A percentile compares a stretch with the other conserved stretches of the same genome.
phyloP scores from a whole-genome alignment of 2,797 vertebrate species.

The Gymnothorax reevesii region DNA sequence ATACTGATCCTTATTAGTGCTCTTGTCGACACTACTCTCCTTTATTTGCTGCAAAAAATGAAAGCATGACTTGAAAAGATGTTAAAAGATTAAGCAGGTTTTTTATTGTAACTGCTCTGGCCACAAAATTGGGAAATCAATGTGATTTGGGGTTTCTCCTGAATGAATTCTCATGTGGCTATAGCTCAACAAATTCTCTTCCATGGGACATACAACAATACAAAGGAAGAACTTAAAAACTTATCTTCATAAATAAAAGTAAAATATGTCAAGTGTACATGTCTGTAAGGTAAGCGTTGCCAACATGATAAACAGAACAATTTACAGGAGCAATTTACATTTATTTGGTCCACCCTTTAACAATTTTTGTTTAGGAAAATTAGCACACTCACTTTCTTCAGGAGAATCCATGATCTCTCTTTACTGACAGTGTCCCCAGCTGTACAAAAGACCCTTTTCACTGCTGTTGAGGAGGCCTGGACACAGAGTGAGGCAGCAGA shows the following conservation, averaged over 20 bases:
- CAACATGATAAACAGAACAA: no score
- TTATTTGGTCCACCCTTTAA: background rate
- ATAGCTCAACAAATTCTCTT: background rate
- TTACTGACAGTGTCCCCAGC: conserved; percentile 20
- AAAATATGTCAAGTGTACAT: no score
- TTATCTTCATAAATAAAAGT: background rate
- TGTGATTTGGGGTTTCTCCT: no score
- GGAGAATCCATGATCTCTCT: background rate
- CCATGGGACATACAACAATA: background rate
- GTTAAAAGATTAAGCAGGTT: background rate
- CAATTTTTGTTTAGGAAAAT: background rate
- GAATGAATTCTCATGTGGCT: no score
- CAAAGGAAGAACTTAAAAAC: background rate
- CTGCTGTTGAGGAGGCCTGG: conserved; percentile 36
- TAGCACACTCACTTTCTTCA: background rate
- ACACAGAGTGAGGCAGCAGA: conserved; percentile 26
- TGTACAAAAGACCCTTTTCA: conserved; percentile 31
- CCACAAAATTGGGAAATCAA: no score
- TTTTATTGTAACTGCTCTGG: background rate
- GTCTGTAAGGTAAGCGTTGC: no score
- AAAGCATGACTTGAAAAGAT: background rate
- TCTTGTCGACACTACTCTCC: background rate
- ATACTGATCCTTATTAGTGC: background rate
- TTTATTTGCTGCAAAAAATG: background rate
- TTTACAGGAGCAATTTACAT: no score